Evolutionary conservation across 2,888 invertebrate species (phyloP).

Genomic region (Atethmia centrago): DNA sequence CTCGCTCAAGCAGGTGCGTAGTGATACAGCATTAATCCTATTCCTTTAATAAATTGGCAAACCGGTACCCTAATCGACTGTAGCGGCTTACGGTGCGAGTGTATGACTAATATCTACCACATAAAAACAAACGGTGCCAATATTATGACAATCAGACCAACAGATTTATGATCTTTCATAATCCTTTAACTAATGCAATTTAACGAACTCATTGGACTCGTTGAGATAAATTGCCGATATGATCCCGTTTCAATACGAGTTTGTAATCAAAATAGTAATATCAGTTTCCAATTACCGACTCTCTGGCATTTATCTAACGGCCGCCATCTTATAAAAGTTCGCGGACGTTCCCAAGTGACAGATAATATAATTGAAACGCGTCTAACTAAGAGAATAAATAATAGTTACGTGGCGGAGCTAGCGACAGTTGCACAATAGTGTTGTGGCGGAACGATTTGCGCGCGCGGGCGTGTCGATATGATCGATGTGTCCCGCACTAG

Average conservation of each 20-base stretch:
- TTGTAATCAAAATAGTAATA: slow-evolving; percentile 62
- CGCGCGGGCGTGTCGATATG: slow-evolving; percentile 60
- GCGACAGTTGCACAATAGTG: slow-evolving; percentile 63
- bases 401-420: slow-evolving; percentile 1
- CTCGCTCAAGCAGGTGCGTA: slow-evolving; percentile 28
- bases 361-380: slow-evolving; percentile 57
- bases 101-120: slow-evolving; percentile 1
- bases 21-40: slow-evolving; percentile 23
- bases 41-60: slow-evolving; percentile 17
- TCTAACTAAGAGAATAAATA: slow-evolving; percentile 38
- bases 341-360: slow-evolving; percentile 46
- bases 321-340: slow-evolving; percentile 40
- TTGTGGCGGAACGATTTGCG: slow-evolving; percentile 44
- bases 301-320: slow-evolving; percentile 35
- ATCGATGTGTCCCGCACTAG: slow-evolving; percentile 65
- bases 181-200: slow-evolving; percentile 48
- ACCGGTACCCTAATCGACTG: slow-evolving; percentile 41
- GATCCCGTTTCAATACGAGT: slow-evolving; percentile 55
- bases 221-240: slow-evolving; percentile 49
- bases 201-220: slow-evolving; percentile 36
- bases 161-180: slow-evolving; percentile 56
- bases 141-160: slow-evolving; percentile 59
- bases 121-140: slow-evolving; percentile 52
- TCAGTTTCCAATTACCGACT: slow-evolving; percentile 52
- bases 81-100: background rate